These are phyloP conservation scores for Mylabris sibirica DNA, from an alignment of 2,888 invertebrate species.

Conservation along the genomic window DNA sequence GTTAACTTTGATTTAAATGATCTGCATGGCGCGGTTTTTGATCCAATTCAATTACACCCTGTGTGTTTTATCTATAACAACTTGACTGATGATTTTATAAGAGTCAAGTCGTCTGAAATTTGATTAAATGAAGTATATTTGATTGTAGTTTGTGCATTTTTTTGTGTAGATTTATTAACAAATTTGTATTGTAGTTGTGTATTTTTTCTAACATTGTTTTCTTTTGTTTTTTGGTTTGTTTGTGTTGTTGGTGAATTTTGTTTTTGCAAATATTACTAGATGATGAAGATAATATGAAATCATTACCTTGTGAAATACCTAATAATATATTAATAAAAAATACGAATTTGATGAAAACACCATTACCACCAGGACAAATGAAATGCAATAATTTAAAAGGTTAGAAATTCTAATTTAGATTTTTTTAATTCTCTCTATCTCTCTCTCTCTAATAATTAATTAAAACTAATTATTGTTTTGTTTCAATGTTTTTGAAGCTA, in stretches of 20 bases:
- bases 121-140: no score
- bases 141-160: no score
- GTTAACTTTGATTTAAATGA: no score
- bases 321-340: conserved; percentile 56
- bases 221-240: background rate
- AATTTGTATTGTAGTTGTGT: no score
- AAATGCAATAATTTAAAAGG: conserved; percentile 96
- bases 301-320: conserved; percentile 57
- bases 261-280: conserved; percentile 30
- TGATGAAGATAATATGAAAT: conserved; percentile 49
- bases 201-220: background rate
- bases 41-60: no score
- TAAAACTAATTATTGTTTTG: conserved; percentile 12
- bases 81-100: no score
- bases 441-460: no score
- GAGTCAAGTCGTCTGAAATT: no score
- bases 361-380: conserved; percentile 87
- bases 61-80: no score
- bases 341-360: conserved; percentile 61
- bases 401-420: conserved; percentile 54
- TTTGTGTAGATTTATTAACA: no score
- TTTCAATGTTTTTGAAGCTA: conserved; percentile 61
- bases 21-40: no score
- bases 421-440: background rate
- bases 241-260: conserved; percentile 40